Conservation (phyloP, 1,140 invertebrate genomes). For the Phymorhynchus buccinoides region DNA sequence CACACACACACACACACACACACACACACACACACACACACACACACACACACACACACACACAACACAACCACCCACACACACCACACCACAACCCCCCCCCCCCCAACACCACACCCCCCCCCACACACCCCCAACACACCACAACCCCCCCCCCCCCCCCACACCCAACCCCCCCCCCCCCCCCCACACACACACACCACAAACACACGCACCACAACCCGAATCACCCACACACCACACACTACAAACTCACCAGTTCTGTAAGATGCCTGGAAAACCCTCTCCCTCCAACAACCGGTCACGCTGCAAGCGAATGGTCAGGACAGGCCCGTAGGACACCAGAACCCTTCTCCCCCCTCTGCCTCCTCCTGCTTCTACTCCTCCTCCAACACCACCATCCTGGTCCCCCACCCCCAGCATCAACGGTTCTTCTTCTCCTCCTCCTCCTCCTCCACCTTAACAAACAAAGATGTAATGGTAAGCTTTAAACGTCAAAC, state of each 20-base stretch:
- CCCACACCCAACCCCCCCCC: not conserved
- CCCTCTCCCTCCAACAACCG: constrained; percentile 24
- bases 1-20: constrained; percentile 18
- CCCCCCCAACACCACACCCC: not conserved
- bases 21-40: not conserved
- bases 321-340: constrained; percentile 15
- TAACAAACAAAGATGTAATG: too few species aligned
- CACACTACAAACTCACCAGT: constrained; percentile 28
- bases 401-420: constrained; percentile 1
- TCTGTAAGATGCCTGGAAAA: constrained; percentile 33
- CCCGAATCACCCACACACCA: not conserved
- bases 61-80: not conserved
- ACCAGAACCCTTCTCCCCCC: constrained; percentile 27
- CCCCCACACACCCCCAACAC: not conserved
- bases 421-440: not conserved
- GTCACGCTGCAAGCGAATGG: not conserved
- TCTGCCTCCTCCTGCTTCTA: not conserved
- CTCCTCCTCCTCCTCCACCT: not conserved
- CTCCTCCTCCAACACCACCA: not conserved
- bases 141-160: not conserved
- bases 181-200: not conserved
- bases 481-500: too few species aligned
- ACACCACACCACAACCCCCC: not conserved
- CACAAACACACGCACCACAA: not conserved
- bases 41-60: not conserved